phyloP scores from a whole-genome alignment of 2,888 invertebrate genomes.

The Chirona hameri region DNA sequence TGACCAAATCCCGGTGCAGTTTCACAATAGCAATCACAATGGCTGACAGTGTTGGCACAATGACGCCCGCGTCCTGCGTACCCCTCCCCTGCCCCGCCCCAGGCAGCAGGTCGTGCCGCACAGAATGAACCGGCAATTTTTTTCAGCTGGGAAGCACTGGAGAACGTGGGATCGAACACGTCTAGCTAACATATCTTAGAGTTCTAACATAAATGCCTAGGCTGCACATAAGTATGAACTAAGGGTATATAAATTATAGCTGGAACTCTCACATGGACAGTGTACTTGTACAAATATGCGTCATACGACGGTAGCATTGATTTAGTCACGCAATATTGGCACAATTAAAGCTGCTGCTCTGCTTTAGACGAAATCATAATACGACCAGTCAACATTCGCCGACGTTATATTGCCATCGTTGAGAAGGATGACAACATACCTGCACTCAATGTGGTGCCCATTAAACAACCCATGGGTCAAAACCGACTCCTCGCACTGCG shows the following conservation, averaged over 20 bases:
- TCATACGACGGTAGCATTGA: background rate
- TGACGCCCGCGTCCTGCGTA: background rate
- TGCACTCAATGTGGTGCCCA: too few species aligned
- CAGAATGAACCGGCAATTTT: background rate
- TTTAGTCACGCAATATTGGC: background rate
- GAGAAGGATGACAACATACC: too few species aligned
- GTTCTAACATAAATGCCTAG: background rate
- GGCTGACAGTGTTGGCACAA: slow-evolving; percentile 2
- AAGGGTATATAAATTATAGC: background rate
- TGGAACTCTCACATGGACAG: background rate
- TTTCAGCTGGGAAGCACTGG: background rate
- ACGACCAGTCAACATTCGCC: background rate
- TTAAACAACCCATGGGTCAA: too few species aligned
- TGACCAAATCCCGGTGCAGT: background rate
- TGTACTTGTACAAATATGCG: background rate
- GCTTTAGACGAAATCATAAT: background rate
- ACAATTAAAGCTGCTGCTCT: slow-evolving; percentile 12
- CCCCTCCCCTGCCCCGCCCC: background rate
- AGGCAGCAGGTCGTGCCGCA: too few species aligned
- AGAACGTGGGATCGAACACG: background rate
- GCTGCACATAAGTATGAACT: background rate
- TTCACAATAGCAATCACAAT: slow-evolving; percentile 8
- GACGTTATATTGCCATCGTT: background rate
- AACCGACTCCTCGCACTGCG: too few species aligned
- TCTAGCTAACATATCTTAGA: background rate